A percentile compares a stretch with the other conserved stretches of the same genome.
Evolutionary conservation across 2,888 invertebrate species (phyloP).

Genomic region (Pachymerium ferrugineum): DNA sequence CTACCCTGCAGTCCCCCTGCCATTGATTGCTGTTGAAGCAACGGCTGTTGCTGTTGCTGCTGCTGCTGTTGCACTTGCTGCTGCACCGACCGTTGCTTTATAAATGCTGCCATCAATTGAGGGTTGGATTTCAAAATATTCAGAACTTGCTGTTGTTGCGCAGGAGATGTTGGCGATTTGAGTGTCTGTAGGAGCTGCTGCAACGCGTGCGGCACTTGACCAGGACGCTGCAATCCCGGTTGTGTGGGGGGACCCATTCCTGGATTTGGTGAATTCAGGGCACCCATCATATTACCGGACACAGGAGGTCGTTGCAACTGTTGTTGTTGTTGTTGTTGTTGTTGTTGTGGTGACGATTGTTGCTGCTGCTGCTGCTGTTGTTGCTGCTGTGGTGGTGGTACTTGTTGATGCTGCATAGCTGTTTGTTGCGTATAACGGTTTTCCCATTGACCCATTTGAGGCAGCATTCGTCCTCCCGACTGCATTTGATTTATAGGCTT

Average conservation of each 20-base stretch:
- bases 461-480: slow-evolving; percentile 39
- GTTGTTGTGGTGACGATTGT: slow-evolving; percentile 37
- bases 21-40: not conserved
- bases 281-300: slow-evolving; percentile 28
- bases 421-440: slow-evolving; percentile 40
- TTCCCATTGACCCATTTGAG: slow-evolving; percentile 52
- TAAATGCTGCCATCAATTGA: slow-evolving; percentile 89
- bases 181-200: slow-evolving; percentile 77
- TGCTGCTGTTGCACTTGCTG: slow-evolving; percentile 46
- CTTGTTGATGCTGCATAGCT: slow-evolving; percentile 38
- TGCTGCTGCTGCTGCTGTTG: slow-evolving; percentile 41
- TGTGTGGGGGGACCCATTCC: slow-evolving; percentile 35
- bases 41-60: slow-evolving; percentile 32
- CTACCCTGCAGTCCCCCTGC: slow-evolving; percentile 16
- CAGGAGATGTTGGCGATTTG: slow-evolving; percentile 79
- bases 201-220: slow-evolving; percentile 41
- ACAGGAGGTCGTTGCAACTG: slow-evolving; percentile 28
- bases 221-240: slow-evolving; percentile 33
- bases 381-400: slow-evolving; percentile 38
- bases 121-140: slow-evolving; percentile 89
- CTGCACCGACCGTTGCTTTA: slow-evolving; percentile 72
- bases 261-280: slow-evolving; percentile 28
- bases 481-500: slow-evolving; percentile 38
- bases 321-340: slow-evolving; percentile 38
- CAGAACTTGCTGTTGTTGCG: slow-evolving; percentile 82